phyloP scores from a whole-genome alignment of 1,140 invertebrate genomes.

The Carposina sasakii region DNA sequence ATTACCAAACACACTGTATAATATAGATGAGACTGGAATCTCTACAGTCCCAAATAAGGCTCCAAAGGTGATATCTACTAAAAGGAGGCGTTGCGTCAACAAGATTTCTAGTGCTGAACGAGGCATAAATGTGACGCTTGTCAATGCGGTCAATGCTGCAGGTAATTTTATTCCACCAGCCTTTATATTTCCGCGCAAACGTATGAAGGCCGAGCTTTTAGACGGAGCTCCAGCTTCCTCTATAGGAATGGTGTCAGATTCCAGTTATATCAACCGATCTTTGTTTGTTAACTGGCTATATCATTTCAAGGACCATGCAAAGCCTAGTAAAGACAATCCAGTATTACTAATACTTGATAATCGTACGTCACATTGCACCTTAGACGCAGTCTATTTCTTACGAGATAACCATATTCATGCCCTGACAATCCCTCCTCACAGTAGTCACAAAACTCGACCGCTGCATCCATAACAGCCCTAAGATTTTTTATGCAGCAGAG shows the following conservation, averaged over 20 bases:
- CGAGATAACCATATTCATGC: conserved; percentile 34
- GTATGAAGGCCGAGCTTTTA: conserved; percentile 28
- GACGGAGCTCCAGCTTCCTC: conserved; percentile 38
- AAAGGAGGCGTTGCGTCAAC: conserved; percentile 32
- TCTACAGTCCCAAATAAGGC: conserved; percentile 37
- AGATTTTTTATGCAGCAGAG: conserved; percentile 15
- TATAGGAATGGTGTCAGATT: conserved; percentile 25
- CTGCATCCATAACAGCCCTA: conserved; percentile 5
- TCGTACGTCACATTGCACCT: conserved; percentile 34
- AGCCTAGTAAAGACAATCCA: conserved; percentile 24
- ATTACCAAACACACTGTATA: no score
- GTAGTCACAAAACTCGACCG: conserved; percentile 34
- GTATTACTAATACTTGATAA: conserved; percentile 39
- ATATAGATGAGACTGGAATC: conserved; percentile 48
- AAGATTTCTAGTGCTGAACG: conserved; percentile 38
- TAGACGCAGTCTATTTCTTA: conserved; percentile 19
- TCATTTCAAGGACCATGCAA: conserved; percentile 46
- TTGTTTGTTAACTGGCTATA: conserved; percentile 35
- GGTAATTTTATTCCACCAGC: conserved; percentile 38
- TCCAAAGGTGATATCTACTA: conserved; percentile 34
- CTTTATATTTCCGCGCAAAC: conserved; percentile 44
- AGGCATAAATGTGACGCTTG: conserved; percentile 38
- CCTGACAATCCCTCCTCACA: conserved; percentile 58
- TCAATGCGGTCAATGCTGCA: conserved; percentile 32
- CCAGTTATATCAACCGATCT: conserved; percentile 32